phyloP scores from a whole-genome alignment of 2,888 invertebrate species.

The Encarsia formosa region DNA sequence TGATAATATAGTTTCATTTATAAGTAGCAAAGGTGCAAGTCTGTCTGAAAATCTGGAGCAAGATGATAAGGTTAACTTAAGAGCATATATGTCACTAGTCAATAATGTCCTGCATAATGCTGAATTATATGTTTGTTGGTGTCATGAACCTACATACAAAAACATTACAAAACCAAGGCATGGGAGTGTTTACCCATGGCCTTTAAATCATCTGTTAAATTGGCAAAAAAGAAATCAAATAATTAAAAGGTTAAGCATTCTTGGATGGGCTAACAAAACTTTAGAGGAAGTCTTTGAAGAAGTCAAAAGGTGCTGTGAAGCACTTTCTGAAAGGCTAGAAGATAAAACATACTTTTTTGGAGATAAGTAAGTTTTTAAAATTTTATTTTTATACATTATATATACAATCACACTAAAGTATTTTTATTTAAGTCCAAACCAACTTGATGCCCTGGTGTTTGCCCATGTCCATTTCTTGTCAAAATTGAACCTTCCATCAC shows the following conservation, averaged over 20 bases:
- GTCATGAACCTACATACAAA: conserved; percentile 73
- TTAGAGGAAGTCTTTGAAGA: conserved; percentile 73
- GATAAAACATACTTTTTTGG: conserved; percentile 80
- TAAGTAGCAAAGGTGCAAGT: conserved; percentile 77
- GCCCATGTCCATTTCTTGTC: conserved; percentile 59
- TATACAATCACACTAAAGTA: not conserved
- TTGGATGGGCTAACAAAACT: conserved; percentile 79
- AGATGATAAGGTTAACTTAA: conserved; percentile 82
- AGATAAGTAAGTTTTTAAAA: conserved; percentile 58
- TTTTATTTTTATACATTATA: conserved; percentile 6
- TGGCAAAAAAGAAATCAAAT: conserved; percentile 70
- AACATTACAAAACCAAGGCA: conserved; percentile 80
- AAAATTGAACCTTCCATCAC: conserved; percentile 46
- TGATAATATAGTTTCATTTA: conserved; percentile 86
- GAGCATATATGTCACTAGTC: conserved; percentile 88
- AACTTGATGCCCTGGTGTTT: conserved; percentile 74
- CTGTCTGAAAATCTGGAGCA: conserved; percentile 69
- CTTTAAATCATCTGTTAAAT: conserved; percentile 78
- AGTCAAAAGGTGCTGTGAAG: conserved; percentile 80
- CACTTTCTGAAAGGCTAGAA: conserved; percentile 79
- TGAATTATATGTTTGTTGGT: conserved; percentile 88
- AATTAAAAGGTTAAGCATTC: conserved; percentile 67
- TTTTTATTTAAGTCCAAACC: conserved; percentile 59
- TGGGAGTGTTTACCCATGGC: conserved; percentile 91
- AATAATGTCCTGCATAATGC: conserved; percentile 86